Base-by-base conservation (phyloP, 2,888 invertebrate genomes). In the Tenthredo distinguenda region DNA sequence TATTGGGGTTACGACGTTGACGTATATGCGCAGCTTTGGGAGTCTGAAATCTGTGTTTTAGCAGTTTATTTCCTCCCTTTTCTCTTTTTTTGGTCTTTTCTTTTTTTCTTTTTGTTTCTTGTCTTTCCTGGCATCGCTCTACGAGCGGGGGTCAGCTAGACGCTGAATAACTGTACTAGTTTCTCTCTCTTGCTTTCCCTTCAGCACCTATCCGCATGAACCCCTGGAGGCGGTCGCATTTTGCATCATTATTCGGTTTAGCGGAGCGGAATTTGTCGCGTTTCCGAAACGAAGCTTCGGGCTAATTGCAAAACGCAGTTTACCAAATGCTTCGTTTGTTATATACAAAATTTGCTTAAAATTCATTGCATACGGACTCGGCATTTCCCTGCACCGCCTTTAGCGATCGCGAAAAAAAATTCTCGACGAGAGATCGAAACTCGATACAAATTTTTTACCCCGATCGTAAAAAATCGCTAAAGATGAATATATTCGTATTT, bases 181-280 rank as follows among this genome's bases (percentile, higher is more conserved):
- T 68, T 68, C 31, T 68, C 68, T 68, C 68, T 68, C 34, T 34
- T 9, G 55, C 55, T 55, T 47, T 37, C 77, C 31, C 77, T 55
- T 10, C 4, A 34, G 50, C 34, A 77, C 50, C 31, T 77, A 77
- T 55, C 50, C 26, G 34, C 77, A 26, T 50, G 55, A 77, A 26
- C 65, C 40, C 71, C 50, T n/a, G 18, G 72, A 72, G 50, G 85
- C 76, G 82, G 55, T 2, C 6, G 50, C 43, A 47, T 83, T 68
- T 65, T 40, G 43, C 83, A 47, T 83, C 83, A 68, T 83, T 83
- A 83, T 83, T 83, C 83, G 71, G 83, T 83, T 83, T 83, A 83
- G 50, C 83, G 83, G 83, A 83, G 83, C 83, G 68, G 71, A 83
- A 83, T 83, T 71, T 68, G 83, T 83, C 83, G 65, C 34, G 68